Base-by-base conservation (phyloP, 2,888 invertebrate genomes). In the Acrocera orbiculus region DNA sequence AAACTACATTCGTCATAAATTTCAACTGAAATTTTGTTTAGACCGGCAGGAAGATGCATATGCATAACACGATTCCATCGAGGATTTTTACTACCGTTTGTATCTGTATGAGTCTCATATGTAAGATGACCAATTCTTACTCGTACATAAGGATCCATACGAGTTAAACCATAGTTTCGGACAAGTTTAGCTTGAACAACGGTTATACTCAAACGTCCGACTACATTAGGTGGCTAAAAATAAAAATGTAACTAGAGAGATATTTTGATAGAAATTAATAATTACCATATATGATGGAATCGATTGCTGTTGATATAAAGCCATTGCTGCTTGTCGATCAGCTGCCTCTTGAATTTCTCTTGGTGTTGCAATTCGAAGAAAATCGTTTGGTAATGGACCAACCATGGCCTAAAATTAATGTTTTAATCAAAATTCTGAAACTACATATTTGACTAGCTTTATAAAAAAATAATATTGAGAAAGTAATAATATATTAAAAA, bases 1-100 rank as follows among this genome's bases (percentile, higher is more conserved):
- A 96, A 92, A 11, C 92, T 87, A 55, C 90, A 81, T 64, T 95
- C 96, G 62, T 96, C 96, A 59, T 83, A 96, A 44, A 96, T 81
- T 67, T 96, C 95, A 47, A 96, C 54, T 51, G 83, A 85, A 44
- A 96, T 70, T 9, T 79, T 74, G 51, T 80, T 80, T 10, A 95
- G 83, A 27, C 93, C 92, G 43, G 76, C 72, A 1, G 93, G 89
- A 38, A 95, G 66, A 42, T 54, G 53, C 29, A 47, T 47, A 53
- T 87, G 85, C 45, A 95, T 78, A 33, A 83, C 81, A 66, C 92
- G 89, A 61, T 92, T 90, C 95, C 95, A 96, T 41, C 80, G 68
- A 4, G 96, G 96, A 49, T 78, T 87, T 58, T 90, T 92, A 16
- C 89, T 89, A 20, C 93, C 96, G 62, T 86, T 93, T 39, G 82